A percentile compares a stretch with the other conserved stretches of the same genome.
Conservation (phyloP, 2,797 vertebrate species). For the Cirrhinus molitorella region DNA sequence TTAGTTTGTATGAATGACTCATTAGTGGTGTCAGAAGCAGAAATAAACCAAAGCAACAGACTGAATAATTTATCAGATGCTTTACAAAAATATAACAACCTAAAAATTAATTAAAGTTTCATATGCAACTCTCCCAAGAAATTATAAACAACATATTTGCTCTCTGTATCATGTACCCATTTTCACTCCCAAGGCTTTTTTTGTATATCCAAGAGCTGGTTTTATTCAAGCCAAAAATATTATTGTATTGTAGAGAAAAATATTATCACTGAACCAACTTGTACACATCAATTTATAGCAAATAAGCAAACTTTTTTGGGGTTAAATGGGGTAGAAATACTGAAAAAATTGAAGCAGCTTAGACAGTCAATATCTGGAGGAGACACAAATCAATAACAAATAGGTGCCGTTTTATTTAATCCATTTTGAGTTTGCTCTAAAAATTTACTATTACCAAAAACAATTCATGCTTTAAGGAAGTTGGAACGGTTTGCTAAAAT, state of each 20-base stretch:
- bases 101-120: not conserved
- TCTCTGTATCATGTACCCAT: not conserved
- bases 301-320: not conserved
- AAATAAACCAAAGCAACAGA: not conserved
- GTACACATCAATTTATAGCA: not conserved
- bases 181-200: not conserved
- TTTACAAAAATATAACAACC: not conserved
- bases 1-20: not conserved
- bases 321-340: not conserved
- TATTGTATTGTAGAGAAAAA: no score
- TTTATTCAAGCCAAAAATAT: not conserved
- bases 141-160: not conserved
- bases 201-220: not conserved
- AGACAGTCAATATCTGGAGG: not conserved
- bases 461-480: no score
- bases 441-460: not conserved
- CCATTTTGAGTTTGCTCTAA: not conserved
- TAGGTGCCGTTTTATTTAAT: not conserved
- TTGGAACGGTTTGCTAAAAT: no score
- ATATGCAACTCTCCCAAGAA: no score
- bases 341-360: not conserved
- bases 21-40: not conserved
- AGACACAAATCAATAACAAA: not conserved
- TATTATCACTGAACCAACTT: not conserved
- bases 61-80: not conserved